Evolutionary conservation across 1,140 invertebrate species (phyloP).

Genomic region (Drosophila sp.): DNA sequence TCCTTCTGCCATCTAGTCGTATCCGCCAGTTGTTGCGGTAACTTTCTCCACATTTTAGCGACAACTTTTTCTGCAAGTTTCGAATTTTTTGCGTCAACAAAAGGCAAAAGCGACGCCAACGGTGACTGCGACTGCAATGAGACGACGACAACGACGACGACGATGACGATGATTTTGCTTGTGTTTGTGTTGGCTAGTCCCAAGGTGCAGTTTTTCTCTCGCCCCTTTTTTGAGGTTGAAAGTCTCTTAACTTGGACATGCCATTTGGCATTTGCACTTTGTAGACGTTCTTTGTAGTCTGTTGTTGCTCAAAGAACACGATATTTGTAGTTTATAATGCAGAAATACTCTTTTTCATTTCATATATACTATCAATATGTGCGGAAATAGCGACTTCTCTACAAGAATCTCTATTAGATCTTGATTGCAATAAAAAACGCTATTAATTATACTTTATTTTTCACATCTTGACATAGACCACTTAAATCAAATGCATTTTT

Average conservation of each 20-base stretch:
- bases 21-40: slow-evolving; percentile 68
- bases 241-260: slow-evolving; percentile 23
- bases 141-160: neutral
- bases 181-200: slow-evolving; percentile 74
- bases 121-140: slow-evolving; percentile 23
- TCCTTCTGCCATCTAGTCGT: slow-evolving; percentile 30
- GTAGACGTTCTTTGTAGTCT: too few species aligned
- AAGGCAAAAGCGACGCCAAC: slow-evolving; percentile 69
- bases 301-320: too few species aligned
- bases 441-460: too few species aligned
- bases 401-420: too few species aligned
- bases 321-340: too few species aligned
- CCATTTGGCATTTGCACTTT: slow-evolving; percentile 3
- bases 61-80: slow-evolving; percentile 80
- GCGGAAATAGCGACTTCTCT: too few species aligned
- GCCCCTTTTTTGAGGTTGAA: neutral
- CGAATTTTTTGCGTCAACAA: slow-evolving; percentile 76
- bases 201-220: slow-evolving; percentile 56
- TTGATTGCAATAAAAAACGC: too few species aligned
- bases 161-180: slow-evolving; percentile 52
- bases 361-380: too few species aligned
- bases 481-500: too few species aligned
- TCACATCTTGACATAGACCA: too few species aligned
- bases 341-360: too few species aligned
- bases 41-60: slow-evolving; percentile 82